Evolutionary conservation across 2,113 vertebrate genomes (phyloP).

Genomic region (Callopanchax toddi): DNA sequence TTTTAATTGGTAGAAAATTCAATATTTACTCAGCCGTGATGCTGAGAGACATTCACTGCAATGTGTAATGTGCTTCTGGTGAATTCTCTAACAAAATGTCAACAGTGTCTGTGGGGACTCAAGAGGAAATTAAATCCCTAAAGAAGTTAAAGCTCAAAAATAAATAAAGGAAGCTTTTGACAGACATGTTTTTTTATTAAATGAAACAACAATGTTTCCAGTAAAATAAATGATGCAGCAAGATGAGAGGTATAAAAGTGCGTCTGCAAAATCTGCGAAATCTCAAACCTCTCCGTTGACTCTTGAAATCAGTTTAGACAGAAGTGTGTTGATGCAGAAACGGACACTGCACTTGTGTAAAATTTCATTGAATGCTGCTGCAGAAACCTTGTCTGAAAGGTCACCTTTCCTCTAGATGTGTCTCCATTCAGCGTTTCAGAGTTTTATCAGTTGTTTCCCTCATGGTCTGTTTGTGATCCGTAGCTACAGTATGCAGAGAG

Average conservation of each 20-base stretch:
- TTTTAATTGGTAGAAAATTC: background rate
- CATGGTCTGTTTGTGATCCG: constrained; percentile 34
- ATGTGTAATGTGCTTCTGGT: constrained; percentile 32
- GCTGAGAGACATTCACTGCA: constrained; percentile 27
- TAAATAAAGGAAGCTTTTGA: constrained; percentile 21
- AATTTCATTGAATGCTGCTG: constrained; percentile 27
- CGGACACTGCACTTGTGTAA: constrained; percentile 20
- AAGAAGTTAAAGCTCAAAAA: constrained; percentile 18
- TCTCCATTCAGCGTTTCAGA: constrained; percentile 11
- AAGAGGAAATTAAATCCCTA: constrained; percentile 30
- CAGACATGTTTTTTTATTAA: background rate
- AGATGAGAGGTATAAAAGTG: background rate
- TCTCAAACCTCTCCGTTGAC: too few relatives aligned
- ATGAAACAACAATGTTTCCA: constrained; percentile 20
- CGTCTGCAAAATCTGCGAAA: too few relatives aligned
- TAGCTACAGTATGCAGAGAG: constrained; percentile 45
- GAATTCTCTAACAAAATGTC: constrained; percentile 51
- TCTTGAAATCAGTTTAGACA: constrained; percentile 29
- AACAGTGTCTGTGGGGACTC: constrained; percentile 36
- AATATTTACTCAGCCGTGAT: constrained; percentile 23
- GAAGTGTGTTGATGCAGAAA: constrained; percentile 19
- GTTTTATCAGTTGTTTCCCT: constrained; percentile 29
- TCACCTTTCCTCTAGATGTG: background rate
- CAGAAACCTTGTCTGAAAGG: constrained; percentile 11
- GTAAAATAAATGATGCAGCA: constrained; percentile 19